Evolutionary conservation across 2,888 invertebrate species (phyloP), one percentile per base, ranked within the genome.

Genomic region (Rotaria macrura): DNA sequence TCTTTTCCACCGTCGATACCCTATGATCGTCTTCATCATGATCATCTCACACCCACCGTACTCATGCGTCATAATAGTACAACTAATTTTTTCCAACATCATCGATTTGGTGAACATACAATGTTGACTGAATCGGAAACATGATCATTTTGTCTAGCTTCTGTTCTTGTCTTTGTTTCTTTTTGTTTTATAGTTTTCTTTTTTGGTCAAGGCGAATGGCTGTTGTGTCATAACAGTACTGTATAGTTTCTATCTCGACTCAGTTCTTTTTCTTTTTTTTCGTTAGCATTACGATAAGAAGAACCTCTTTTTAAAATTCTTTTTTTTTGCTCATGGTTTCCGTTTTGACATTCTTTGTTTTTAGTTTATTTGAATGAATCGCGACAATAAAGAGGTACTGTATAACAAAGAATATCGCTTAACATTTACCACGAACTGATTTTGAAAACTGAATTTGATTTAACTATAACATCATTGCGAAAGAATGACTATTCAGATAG

Each of bases 191-290:
- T 49, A 43, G 43, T 55, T 55, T 55, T 65, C 23, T 20, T 40
- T 9, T 74, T 74, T 40, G 4, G n/a, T 65, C 14, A 79, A 43
- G 43, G 79, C 79, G 79, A 43, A 40, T 79, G 79, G 79, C 79
- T 79, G 79, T 43, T 79, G 65, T 43, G 43, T 43, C 40, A 79
- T 79, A 79, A 79, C 79, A 79, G 79, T 79, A 79, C 79, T 79
- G 79, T 79, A 79, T 43, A 79, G 79, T 79, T 79, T 34, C 17
- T 65, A 65, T 65, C 34, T 65, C 38, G 34, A 65, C 17, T 65
- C 29, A 3, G 17, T 6, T 23, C 23, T 52, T 17, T 49, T 49
- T 29, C 14, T 65, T 5, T 12, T 65, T 65, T 34, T 34, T 65
- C 17, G 14, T 17, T 57, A 7, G 57, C n/a, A 65, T 7, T 34